Evolutionary conservation across 2,888 invertebrate genomes (phyloP), one percentile per base, ranked within the genome.

Genomic region (Drosophila percnosoma): DNA sequence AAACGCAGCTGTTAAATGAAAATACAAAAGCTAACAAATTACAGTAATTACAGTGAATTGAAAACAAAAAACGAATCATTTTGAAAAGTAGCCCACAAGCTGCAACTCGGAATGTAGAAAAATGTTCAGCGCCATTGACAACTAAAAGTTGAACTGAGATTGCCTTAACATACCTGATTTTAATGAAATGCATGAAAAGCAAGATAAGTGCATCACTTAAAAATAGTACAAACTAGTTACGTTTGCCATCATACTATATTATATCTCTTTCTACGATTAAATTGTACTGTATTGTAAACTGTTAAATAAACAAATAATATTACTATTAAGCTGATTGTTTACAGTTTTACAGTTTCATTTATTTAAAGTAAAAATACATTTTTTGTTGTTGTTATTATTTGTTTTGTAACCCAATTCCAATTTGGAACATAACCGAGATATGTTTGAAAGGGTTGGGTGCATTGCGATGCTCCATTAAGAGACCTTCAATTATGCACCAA

Each of bases 21-120:
- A 69, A 64, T 61, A 83, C 85, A 82, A 85, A 84, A 77, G 80
- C 77, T 69, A 71, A 84, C 58, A 62, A 87, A 73, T 77, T 74
- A 42, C 68, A 29, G 75, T 71, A 87, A 83, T 87, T 82, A 67
- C 64, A 38, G 52, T 67, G 73, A 86, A 82, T 80, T 73, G 72
- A 78, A 87, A 70, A 80, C 76, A 87, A 81, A 81, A 81, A 78
- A 67, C 65, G 7, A 60, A 53, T 62, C 54, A 63, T 64, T 78
- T 52, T 61, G 33, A 58, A 45, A 82, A 80, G 66, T 72, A 67
- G 63, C 61, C 45, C 58, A 63, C 33, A 62, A 40, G 34, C 48
- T 24, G 31, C 8, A 31, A 51, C 51, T 42, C 33, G 38, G 13
- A 53, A 45, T 71, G 45, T 42, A 55, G 54, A 61, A 57, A 53